Conservation (phyloP, 2,797 vertebrate species). For the Microctenopoma lineatum region DNA sequence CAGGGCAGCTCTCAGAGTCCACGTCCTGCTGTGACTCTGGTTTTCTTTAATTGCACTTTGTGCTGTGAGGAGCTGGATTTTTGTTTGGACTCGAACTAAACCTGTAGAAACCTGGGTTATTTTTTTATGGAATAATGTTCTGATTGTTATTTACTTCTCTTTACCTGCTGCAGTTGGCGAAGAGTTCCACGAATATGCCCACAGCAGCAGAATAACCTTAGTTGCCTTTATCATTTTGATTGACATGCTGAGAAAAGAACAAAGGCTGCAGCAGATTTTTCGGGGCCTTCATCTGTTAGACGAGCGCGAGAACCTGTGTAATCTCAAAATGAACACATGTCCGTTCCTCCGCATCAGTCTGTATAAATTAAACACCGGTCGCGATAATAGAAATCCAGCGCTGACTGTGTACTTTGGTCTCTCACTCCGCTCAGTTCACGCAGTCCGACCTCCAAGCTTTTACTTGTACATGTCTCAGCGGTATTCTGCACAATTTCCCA, state of each 20-base stretch:
- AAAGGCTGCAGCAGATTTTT: slow-evolving; percentile 29
- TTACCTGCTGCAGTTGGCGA: not conserved
- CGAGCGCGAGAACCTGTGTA: slow-evolving; percentile 31
- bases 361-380: slow-evolving; percentile 39
- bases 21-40: not conserved
- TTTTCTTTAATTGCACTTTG: not conserved
- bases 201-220: slow-evolving; percentile 23
- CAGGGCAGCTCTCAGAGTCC: not conserved
- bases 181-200: not conserved
- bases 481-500: slow-evolving; percentile 15
- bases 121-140: not conserved
- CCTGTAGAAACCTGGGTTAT: not conserved
- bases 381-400: slow-evolving; percentile 37
- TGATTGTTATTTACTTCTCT: not conserved
- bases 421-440: slow-evolving; percentile 14
- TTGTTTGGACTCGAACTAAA: slow-evolving; percentile 8
- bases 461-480: slow-evolving; percentile 12
- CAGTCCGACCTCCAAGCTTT: slow-evolving; percentile 42
- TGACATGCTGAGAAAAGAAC: slow-evolving; percentile 49
- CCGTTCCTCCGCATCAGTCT: slow-evolving; percentile 29
- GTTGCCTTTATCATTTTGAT: slow-evolving; percentile 52
- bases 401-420: slow-evolving; percentile 16
- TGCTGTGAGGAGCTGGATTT: slow-evolving; percentile 11
- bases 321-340: slow-evolving; percentile 57
- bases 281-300: slow-evolving; percentile 46